A percentile compares a stretch with the other conserved stretches of the same genome.
These are phyloP conservation scores for Psix sp. DNA, from an alignment of 1,140 invertebrate genomes.

Conservation along the genomic window DNA sequence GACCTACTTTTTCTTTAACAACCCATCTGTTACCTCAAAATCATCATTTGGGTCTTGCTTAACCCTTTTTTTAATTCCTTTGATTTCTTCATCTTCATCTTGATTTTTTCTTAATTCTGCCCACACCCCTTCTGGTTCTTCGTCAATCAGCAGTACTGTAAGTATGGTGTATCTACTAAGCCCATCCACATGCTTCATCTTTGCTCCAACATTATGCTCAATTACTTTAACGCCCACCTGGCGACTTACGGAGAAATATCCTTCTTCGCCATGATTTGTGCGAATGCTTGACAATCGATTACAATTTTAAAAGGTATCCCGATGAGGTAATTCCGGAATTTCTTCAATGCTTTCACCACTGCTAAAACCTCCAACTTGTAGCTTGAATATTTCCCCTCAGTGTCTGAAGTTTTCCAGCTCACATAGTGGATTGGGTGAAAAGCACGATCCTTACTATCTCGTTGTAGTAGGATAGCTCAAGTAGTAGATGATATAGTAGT, in stretches of 20 bases:
- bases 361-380: slow-evolving; percentile 4
- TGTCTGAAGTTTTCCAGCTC: slow-evolving; percentile 1
- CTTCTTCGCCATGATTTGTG: slow-evolving; percentile 39
- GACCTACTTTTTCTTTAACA: slow-evolving; percentile 14
- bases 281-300: slow-evolving; percentile 47
- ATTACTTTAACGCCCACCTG: slow-evolving; percentile 63
- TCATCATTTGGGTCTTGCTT: background rate
- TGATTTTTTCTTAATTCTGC: slow-evolving; percentile 15
- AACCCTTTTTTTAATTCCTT: background rate
- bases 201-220: slow-evolving; percentile 58
- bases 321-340: background rate
- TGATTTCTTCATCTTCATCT: slow-evolving; percentile 3
- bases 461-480: slow-evolving; percentile 11
- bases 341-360: background rate
- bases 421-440: slow-evolving; percentile 13
- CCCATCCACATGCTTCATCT: slow-evolving; percentile 69
- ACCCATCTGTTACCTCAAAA: slow-evolving; percentile 1
- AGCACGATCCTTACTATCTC: background rate
- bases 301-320: slow-evolving; percentile 49
- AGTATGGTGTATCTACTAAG: slow-evolving; percentile 53
- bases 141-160: background rate
- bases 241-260: slow-evolving; percentile 47
- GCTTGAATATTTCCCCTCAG: slow-evolving; percentile 7
- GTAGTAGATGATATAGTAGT: background rate
- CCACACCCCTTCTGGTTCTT: slow-evolving; percentile 1